Base-by-base conservation (phyloP, 1,140 invertebrate species). In the Hydropsyche tenuis region DNA sequence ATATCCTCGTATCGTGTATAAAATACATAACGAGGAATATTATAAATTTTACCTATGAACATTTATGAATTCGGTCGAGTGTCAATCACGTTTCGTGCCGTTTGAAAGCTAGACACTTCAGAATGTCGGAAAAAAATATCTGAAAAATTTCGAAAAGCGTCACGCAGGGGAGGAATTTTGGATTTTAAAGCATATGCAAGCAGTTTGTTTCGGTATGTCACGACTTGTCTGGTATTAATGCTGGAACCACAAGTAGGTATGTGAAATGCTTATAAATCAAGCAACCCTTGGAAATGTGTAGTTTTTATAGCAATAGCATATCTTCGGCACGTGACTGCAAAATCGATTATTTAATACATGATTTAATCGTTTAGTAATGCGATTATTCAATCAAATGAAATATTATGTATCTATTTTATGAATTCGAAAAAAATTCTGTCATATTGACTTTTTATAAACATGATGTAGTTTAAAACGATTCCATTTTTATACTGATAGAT, bases 121-220 rank as follows among this genome's bases (percentile, higher is more conserved):
- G 22, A 60, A 20, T 25, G 23, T 27, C 56, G 48, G 5, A 56
- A 16, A 56, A 68, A 68, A 48, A 68, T 25, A 48, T 46, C 20
- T 48, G 37, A 51, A 65, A 65, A 42, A 48, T 42, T 37, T 37
- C 30, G 30, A 37, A 37, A n/a, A n/a, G n/a, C n/a, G n/a, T n/a
- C n/a, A 37, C 30, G 23, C 18, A 22, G 63, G 63, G 63, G 27
- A 6, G 23, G 48, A 70, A 70, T 70, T 70, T 43, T 27, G 30
- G 16, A 56, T 56, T 70, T 70, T 48, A 1, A 25, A 27, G 68
- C 43, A 70, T 70, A 48, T 46, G 22, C 23, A 45, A 70, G 68
- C 68, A 70, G 68, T 70, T 70, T 70, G 68, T 70, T 70, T 70
- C 51, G 68, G 68, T 70, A 70, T 70, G 68, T 70, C 68, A 56